Percentiles rank a stretch among this genome's conserved stretches.
phyloP scores from a whole-genome alignment of 2,113 vertebrate species.

The Pseudopodoces humilis region DNA sequence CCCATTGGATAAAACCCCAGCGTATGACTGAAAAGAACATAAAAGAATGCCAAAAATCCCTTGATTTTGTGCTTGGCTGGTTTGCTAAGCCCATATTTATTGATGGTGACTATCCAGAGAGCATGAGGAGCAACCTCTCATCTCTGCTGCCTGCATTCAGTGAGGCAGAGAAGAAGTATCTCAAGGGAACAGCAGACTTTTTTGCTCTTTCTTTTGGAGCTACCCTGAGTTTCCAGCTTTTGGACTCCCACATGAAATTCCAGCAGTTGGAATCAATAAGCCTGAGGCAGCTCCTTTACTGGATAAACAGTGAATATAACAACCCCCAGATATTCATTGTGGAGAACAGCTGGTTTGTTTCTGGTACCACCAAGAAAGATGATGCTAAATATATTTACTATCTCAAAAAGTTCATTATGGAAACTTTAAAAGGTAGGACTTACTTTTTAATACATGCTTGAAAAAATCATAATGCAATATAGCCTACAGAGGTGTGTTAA shows the following conservation, averaged over 20 bases:
- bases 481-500: background rate
- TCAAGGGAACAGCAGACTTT: conserved; percentile 92
- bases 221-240: conserved; percentile 89
- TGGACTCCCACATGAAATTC: conserved; percentile 90
- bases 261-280: conserved; percentile 88
- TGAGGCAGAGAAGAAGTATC: conserved; percentile 76
- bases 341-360: conserved; percentile 97
- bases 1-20: conserved; percentile 92
- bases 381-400: conserved; percentile 94
- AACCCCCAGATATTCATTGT: conserved; percentile 90
- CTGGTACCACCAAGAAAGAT: conserved; percentile 86
- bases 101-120: conserved; percentile 92
- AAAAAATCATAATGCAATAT: background rate
- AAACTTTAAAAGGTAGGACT: conserved; percentile 89
- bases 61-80: conserved; percentile 95
- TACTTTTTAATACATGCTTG: background rate
- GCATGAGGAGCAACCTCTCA: conserved; percentile 86
- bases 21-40: conserved; percentile 79
- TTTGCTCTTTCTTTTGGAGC: conserved; percentile 96
- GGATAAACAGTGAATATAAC: conserved; percentile 90
- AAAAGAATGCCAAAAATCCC: conserved; percentile 88
- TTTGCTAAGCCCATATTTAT: conserved; percentile 93
- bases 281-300: conserved; percentile 91
- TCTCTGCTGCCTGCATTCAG: conserved; percentile 86
- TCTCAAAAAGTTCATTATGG: conserved; percentile 92